Conservation (phyloP, 2,113 vertebrate species). For the Tragelaphus strepsiceros region DNA sequence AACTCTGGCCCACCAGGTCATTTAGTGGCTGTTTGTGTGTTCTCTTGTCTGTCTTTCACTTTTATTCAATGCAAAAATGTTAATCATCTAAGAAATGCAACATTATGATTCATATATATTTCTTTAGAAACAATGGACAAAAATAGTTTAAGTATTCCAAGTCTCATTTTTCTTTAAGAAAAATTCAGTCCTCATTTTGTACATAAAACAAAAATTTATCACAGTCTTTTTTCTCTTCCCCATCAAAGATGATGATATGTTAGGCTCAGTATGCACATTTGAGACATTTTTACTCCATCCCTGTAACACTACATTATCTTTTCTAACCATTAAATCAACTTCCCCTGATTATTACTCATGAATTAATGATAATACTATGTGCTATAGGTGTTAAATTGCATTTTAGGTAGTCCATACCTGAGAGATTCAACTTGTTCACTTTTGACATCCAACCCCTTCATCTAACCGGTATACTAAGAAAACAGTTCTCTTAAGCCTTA, state of each 20-base stretch:
- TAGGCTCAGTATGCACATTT: not conserved
- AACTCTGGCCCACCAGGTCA: not conserved
- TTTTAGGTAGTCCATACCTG: conserved; percentile 73
- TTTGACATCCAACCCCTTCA: conserved; percentile 46
- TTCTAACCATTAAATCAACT: conserved; percentile 62
- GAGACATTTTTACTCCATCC: not conserved
- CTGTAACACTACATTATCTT: conserved; percentile 39
- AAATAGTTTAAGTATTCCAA: not conserved
- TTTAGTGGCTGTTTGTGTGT: not conserved
- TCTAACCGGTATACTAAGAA: conserved; percentile 82
- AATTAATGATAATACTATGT: conserved; percentile 57
- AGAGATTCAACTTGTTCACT: conserved; percentile 60
- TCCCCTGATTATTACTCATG: conserved; percentile 48
- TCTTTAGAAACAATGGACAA: not conserved
- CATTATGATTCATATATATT: not conserved
- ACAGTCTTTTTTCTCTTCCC: not conserved
- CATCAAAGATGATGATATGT: not conserved
- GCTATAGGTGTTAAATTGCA: conserved; percentile 76
- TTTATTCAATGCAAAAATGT: not conserved
- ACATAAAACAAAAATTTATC: conserved; percentile 18
- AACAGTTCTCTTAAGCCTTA: conserved; percentile 69
- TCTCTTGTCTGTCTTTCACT: not conserved
- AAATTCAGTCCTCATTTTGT: not conserved
- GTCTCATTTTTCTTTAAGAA: conserved; percentile 7
- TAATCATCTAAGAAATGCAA: not conserved